Conservation (phyloP, 2,113 vertebrate species). For the Empidonax traillii region DNA sequence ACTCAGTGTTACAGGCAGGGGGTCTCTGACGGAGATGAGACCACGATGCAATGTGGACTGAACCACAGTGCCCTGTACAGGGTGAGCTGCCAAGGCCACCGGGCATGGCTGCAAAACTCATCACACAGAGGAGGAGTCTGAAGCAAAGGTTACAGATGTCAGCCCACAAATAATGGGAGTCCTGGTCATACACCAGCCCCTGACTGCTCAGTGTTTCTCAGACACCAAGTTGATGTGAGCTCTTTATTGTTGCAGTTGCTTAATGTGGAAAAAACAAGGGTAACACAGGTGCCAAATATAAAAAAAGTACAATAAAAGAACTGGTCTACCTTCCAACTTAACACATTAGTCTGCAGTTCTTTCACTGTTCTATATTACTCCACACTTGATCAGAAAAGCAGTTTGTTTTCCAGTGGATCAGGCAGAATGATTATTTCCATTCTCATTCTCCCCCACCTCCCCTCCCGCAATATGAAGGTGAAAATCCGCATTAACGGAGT, state of each 20-base stretch:
- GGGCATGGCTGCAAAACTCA: constrained; percentile 21
- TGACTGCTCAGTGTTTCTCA: background rate
- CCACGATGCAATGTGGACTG: background rate
- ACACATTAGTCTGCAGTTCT: background rate
- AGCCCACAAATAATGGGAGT: constrained; percentile 14
- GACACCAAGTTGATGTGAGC: background rate
- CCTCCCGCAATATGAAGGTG: background rate
- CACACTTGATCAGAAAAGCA: background rate
- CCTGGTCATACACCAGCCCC: background rate
- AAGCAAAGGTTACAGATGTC: constrained; percentile 8
- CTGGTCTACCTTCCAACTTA: background rate
- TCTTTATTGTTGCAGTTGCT: background rate
- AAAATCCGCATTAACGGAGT: background rate
- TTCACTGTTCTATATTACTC: background rate
- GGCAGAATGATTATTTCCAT: background rate
- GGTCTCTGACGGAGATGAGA: background rate
- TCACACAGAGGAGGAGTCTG: background rate
- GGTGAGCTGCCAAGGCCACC: background rate
- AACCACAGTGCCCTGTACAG: background rate
- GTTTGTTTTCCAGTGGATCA: background rate
- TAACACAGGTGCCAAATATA: background rate
- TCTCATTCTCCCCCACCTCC: background rate
- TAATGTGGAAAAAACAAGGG: background rate
- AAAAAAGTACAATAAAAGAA: background rate
- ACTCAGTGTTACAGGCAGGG: background rate